Evolutionary conservation across 2,113 vertebrate genomes (phyloP).

Genomic region (Aegypius monachus): DNA sequence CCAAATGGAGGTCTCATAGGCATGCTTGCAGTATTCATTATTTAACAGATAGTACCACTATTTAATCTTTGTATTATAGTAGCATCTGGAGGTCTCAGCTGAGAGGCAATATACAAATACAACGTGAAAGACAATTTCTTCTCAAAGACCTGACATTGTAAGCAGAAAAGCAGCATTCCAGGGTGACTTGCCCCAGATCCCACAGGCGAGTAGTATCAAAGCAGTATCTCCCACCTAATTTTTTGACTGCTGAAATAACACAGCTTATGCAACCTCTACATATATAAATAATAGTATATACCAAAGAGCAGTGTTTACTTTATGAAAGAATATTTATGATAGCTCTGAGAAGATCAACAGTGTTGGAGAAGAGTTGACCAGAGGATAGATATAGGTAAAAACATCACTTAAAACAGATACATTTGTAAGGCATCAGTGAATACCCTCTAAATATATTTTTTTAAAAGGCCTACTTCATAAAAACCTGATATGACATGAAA

Average conservation of each 20-base stretch:
- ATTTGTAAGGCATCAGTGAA: not conserved
- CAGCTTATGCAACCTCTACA: not conserved
- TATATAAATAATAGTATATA: not conserved
- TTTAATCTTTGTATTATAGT: constrained; percentile 19
- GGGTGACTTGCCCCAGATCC: not conserved
- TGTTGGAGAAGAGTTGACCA: not conserved
- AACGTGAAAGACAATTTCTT: not conserved
- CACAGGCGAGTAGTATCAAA: not conserved
- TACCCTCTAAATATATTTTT: not conserved
- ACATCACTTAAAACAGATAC: not conserved
- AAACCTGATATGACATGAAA: not conserved
- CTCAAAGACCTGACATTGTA: not conserved
- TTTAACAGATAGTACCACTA: not conserved
- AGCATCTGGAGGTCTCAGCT: constrained; percentile 21
- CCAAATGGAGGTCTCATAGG: not conserved
- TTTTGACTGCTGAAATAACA: not conserved
- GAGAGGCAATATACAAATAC: not conserved
- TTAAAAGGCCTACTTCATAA: not conserved
- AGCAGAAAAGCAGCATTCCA: not conserved
- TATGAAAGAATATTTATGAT: not conserved
- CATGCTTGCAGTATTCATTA: not conserved
- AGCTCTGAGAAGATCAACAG: not conserved
- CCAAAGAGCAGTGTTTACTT: not conserved
- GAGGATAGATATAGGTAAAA: not conserved
- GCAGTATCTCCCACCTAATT: not conserved